Evolutionary conservation across 2,113 vertebrate species (phyloP).

Genomic region (Nibea albiflora): DNA sequence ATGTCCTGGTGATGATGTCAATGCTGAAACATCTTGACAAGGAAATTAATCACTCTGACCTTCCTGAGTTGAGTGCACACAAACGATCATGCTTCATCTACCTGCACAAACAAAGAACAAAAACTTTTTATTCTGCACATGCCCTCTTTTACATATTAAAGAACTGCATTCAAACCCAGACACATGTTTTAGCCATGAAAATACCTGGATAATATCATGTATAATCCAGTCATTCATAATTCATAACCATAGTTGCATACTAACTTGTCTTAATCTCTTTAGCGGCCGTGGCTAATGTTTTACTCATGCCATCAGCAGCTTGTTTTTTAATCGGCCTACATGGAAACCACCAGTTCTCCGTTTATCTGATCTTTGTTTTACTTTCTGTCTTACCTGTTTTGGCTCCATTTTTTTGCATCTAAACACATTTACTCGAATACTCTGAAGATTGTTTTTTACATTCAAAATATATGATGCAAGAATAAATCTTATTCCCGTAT

Average conservation of each 20-base stretch:
- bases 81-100: not conserved
- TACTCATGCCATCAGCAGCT: not conserved
- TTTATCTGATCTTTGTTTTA: too few species aligned
- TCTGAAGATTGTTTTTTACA: too few species aligned
- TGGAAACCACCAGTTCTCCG: too few species aligned
- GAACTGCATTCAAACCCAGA: not conserved
- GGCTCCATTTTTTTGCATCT: too few species aligned
- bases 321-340: not conserved
- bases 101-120: not conserved
- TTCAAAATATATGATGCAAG: too few species aligned
- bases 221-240: too few species aligned
- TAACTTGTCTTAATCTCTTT: not conserved
- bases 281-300: not conserved
- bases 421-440: too few species aligned
- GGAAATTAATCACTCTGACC: slow-evolving; percentile 46
- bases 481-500: too few species aligned
- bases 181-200: not conserved
- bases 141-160: not conserved
- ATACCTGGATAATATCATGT: not conserved
- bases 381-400: too few species aligned
- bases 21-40: slow-evolving; percentile 38
- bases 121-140: not conserved
- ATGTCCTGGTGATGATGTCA: slow-evolving; percentile 30
- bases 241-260: not conserved
- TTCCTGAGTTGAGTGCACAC: slow-evolving; percentile 5